Base-by-base conservation (phyloP, 2,888 invertebrate genomes). In the Zygogramma bicolorata region DNA sequence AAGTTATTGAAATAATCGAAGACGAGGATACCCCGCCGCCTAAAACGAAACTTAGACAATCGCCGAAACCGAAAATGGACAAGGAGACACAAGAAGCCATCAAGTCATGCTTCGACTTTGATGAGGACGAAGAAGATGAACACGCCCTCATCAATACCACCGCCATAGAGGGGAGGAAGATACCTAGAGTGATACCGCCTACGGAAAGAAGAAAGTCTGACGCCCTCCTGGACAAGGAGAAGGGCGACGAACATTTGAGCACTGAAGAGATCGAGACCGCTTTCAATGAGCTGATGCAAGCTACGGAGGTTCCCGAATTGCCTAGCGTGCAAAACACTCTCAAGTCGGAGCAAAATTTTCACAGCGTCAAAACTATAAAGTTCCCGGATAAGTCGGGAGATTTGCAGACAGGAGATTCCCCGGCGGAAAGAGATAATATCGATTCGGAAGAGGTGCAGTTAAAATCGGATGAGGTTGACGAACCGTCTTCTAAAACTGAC, bases 101-200 rank as follows among this genome's bases (percentile, higher is more conserved):
- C 62, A 88, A 88, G 70, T 92, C 93, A 0, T 94, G 94, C 84
- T 95, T 94, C 83, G 95, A 95, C 85, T 95, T 95, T 84, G 92
- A 93, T 77, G 92, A 92, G 63, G 93, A 94, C 74, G 93, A 94
- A 77, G 91, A 93, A 83, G 90, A 80, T 89, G 91, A 93, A 82
- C 90, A 79, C 88, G 90, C 88, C 88, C 87, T 89, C 69, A 89
- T 78, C 88, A 87, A 89, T 70, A 90, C 77, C 6, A 57, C 75
- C 1, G 72, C 79, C 4, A 84, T 80, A 29, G 78, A 80, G n/a
- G 89, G 92, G 13, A 88, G 92, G 75, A 93, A 93, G 87, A 92
- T 93, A 77, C 92, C 93, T 0, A 87, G 93, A 65, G 90, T 92
- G 5, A 89, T 89, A 71, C 86, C 84, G 3, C 83, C 80, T 22